Conservation (phyloP, 2,888 invertebrate genomes). For the Synanthedon vespiformis region DNA sequence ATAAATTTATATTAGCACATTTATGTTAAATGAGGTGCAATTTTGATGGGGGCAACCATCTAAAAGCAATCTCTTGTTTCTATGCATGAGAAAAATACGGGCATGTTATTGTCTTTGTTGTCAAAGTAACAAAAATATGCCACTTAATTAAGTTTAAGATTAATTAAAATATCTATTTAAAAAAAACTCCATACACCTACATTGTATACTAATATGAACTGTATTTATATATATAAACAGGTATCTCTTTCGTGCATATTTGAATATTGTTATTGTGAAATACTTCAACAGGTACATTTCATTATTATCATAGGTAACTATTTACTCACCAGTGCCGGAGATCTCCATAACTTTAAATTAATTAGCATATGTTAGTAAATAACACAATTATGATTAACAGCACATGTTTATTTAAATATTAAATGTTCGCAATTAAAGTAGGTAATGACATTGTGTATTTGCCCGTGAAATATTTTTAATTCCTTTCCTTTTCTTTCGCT, state of each 20-base stretch:
- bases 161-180: neutral
- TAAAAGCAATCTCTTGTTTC: no score
- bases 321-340: slow-evolving; percentile 45
- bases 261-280: slow-evolving; percentile 8
- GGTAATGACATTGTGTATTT: no score
- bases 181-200: neutral
- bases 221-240: neutral
- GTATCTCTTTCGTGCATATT: slow-evolving; percentile 2
- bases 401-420: no score
- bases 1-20: no score
- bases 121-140: slow-evolving; percentile 27
- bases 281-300: slow-evolving; percentile 1
- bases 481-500: no score
- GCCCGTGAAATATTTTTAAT: no score
- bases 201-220: slow-evolving; percentile 1
- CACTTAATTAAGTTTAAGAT: no score
- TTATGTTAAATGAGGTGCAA: no score
- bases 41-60: no score
- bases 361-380: no score
- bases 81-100: neutral
- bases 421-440: no score
- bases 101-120: slow-evolving; percentile 39
- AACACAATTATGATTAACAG: no score
- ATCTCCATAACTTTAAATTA: slow-evolving; percentile 39
- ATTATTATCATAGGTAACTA: neutral